Conservation (phyloP, 1,140 invertebrate species). For the Lanistes nyassanus region DNA sequence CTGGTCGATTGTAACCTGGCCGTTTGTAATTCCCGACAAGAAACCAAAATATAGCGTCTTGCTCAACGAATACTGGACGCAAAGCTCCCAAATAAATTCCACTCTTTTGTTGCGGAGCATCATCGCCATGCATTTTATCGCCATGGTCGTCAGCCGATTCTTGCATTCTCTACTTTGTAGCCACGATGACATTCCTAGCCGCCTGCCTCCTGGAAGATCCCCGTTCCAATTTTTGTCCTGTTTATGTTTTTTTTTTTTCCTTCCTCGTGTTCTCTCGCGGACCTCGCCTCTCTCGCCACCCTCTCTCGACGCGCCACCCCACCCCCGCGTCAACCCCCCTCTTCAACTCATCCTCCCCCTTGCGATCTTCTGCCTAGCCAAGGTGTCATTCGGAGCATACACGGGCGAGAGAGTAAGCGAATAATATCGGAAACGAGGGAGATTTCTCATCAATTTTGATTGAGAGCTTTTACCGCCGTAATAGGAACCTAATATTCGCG, state of each 20-base stretch:
- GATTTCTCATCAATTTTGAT: constrained; percentile 1
- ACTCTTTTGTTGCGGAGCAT: too few species aligned
- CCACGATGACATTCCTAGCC: too few species aligned
- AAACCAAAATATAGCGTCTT: background rate
- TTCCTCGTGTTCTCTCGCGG: too few species aligned
- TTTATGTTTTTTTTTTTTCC: too few species aligned
- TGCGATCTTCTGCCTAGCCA: background rate
- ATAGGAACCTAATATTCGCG: constrained; percentile 20
- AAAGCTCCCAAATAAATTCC: too few species aligned
- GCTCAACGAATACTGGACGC: too few species aligned
- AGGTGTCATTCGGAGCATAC: background rate
- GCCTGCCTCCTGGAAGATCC: too few species aligned
- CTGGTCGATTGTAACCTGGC: too few species aligned
- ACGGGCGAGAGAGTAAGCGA: background rate
- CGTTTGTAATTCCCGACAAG: background rate
- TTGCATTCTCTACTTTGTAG: too few species aligned
- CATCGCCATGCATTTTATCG: too few species aligned
- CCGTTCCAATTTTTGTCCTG: too few species aligned
- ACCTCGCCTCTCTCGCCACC: background rate
- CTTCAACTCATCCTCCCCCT: background rate
- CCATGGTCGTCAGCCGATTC: too few species aligned
- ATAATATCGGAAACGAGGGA: constrained; percentile 9
- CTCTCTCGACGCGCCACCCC: background rate
- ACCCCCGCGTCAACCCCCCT: background rate
- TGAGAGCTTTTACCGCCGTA: constrained; percentile 17